Percentiles rank a stretch among this genome's conserved stretches.
These are phyloP conservation scores for Heterodera schachtii DNA, from an alignment of 1,140 invertebrate species.

Conservation along the genomic window DNA sequence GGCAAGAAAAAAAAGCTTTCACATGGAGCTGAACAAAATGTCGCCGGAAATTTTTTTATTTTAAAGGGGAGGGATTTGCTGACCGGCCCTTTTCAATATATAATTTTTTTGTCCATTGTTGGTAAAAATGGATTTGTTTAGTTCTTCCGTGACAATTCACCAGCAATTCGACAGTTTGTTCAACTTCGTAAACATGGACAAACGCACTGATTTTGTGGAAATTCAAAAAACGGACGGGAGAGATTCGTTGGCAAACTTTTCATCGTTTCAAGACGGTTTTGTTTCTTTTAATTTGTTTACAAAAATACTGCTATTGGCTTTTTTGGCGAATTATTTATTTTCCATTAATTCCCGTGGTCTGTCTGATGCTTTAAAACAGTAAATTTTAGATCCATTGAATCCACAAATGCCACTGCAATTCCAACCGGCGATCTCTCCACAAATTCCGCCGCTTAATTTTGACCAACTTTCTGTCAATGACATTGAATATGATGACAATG, in stretches of 20 bases:
- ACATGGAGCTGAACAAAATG: too few relatives aligned
- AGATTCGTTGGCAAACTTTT: not conserved
- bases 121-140: not conserved
- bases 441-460: not conserved
- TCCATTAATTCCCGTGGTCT: not conserved
- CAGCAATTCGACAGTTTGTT: not conserved
- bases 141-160: not conserved
- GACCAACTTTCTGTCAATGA: not conserved
- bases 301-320: too few relatives aligned
- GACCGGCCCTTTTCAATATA: not conserved
- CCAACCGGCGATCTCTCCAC: not conserved
- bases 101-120: constrained; percentile 1
- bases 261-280: too few relatives aligned
- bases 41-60: too few relatives aligned
- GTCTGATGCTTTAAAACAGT: not conserved
- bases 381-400: not conserved
- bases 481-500: not conserved
- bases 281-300: too few relatives aligned
- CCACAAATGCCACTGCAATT: not conserved
- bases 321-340: not conserved
- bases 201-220: constrained; percentile 12
- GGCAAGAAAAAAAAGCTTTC: too few relatives aligned
- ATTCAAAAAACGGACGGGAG: not conserved
- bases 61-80: not conserved
- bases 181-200: constrained; percentile 1